Base-by-base conservation (phyloP, 1,140 invertebrate species). In the Conus ventricosus region DNA sequence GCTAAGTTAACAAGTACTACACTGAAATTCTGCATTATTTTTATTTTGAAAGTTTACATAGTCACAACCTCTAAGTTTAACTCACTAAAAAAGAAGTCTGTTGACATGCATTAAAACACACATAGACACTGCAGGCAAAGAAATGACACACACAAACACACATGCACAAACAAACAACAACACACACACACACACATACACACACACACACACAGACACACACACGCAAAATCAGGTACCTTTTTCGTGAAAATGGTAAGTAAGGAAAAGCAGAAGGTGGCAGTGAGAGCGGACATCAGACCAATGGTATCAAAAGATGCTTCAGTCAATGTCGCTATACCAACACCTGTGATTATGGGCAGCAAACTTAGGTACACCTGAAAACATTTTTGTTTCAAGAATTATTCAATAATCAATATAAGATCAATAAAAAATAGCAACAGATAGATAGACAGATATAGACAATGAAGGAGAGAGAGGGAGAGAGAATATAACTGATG, bases 181-280 rank as follows among this genome's bases (percentile, higher is more conserved):
- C 55, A 57, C 55, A 57, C 55, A 57, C 55, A 57, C 55, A 7
- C 55, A 57, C 55, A 57, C 6, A 7, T 13, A 60, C 57, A 60
- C 57, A 60, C 57, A 60, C 15, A 60, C 8, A 15, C 57, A 60
- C 15, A 60, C 57, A 60, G 1, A 60, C 57, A 60, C 57, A 60
- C 15, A 15, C 57, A 60, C 15, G 5, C 1, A 60, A 60, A 2
- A 0, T 2, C 1, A 60, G 5, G 4, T 15, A 98, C 98, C 96
- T 99, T 99, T 96, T 99, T 99, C 1, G 98, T 98, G 95, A 98
- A 99, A 90, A 99, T 98, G 95, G 99, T 98, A 95, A 98, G 97
- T 89, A 99, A 96, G 51, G 98, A 98, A 92, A 99, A 98, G 80
- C 98, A 97, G 95, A 98, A 96, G 3, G 98, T 99, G 5, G 98